A percentile compares a stretch with the other conserved stretches of the same genome.
These are phyloP conservation scores for Nothocercus nigrocapillus DNA, from an alignment of 2,113 vertebrate species.

Conservation along the genomic window DNA sequence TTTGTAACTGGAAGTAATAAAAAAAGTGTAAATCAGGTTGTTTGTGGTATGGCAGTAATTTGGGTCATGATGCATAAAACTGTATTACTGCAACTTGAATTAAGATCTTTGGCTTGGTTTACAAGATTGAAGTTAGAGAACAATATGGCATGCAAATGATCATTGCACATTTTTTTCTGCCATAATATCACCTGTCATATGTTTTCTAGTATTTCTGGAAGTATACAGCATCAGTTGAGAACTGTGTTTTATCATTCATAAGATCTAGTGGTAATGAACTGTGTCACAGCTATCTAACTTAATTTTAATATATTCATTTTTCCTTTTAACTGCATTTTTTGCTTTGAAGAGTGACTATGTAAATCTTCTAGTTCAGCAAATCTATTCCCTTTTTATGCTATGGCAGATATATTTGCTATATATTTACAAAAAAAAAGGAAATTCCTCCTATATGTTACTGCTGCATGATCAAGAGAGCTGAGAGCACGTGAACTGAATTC, in stretches of 20 bases:
- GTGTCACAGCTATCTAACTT: not conserved
- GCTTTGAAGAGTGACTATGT: not conserved
- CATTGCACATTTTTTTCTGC: not conserved
- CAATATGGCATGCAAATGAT: constrained; percentile 8
- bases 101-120: constrained; percentile 26
- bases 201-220: constrained; percentile 25
- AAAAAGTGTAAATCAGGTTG: not conserved
- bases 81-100: not conserved
- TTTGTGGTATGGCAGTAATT: not conserved
- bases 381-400: not conserved
- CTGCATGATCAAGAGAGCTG: constrained; percentile 8
- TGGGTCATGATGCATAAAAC: not conserved
- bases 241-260: not conserved
- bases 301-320: not conserved
- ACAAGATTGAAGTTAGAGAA: not conserved
- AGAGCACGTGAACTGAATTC: not conserved
- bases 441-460: not conserved
- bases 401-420: not conserved
- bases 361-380: not conserved
- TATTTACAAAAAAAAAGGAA: not conserved
- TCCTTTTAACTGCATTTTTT: not conserved
- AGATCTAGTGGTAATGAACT: not conserved
- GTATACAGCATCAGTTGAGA: not conserved
- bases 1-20: not conserved
- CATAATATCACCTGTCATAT: not conserved